Conservation (phyloP, 2,113 vertebrate species). For the Xenus cinereus region DNA sequence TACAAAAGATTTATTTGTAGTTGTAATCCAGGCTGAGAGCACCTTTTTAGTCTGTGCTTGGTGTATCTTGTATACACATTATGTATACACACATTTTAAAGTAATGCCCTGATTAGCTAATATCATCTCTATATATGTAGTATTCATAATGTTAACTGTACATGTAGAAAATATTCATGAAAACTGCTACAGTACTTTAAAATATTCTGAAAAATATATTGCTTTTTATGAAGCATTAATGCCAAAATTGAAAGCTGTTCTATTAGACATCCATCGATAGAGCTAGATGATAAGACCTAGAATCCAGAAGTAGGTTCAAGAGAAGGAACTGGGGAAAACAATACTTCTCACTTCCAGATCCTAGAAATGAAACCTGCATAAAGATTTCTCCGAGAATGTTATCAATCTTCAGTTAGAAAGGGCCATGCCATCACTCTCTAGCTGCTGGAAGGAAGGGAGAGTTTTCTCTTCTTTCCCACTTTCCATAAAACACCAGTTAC, state of each 20-base stretch:
- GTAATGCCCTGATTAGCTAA: background rate
- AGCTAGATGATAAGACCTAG: background rate
- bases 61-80: background rate
- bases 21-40: background rate
- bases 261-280: background rate
- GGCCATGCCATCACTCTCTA: background rate
- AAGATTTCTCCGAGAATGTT: background rate
- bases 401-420: background rate
- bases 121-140: background rate
- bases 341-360: background rate
- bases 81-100: background rate
- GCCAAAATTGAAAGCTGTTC: background rate
- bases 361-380: background rate
- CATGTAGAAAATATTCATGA: background rate
- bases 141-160: background rate
- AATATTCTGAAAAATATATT: background rate
- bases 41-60: background rate
- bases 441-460: slow-evolving; percentile 5
- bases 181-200: background rate
- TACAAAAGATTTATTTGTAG: background rate
- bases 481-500: slow-evolving; percentile 36
- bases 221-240: background rate
- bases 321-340: background rate
- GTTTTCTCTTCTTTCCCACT: slow-evolving; percentile 22
- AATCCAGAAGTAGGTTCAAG: background rate